phyloP scores from a whole-genome alignment of 2,113 vertebrate genomes.

The Amphiprion percula region DNA sequence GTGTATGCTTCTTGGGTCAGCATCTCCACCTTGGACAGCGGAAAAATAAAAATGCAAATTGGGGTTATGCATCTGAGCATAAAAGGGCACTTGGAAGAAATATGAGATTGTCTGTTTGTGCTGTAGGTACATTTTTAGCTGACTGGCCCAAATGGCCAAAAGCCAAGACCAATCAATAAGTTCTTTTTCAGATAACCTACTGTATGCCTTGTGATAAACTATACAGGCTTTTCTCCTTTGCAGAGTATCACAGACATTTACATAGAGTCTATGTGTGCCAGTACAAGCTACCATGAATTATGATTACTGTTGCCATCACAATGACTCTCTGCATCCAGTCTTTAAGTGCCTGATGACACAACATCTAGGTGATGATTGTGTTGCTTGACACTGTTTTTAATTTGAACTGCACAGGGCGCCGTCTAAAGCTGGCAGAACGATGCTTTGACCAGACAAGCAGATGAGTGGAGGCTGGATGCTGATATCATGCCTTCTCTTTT shows the following conservation, averaged over 20 bases:
- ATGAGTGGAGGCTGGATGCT: background rate
- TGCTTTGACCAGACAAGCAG: background rate
- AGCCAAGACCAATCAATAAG: slow-evolving; percentile 55
- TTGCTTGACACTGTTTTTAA: slow-evolving; percentile 1
- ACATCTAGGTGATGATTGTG: background rate
- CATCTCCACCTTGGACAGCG: background rate
- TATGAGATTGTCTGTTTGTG: slow-evolving; percentile 41
- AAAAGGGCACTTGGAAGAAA: slow-evolving; percentile 36
- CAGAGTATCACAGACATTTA: slow-evolving; percentile 13
- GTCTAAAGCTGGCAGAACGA: background rate
- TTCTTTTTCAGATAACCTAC: slow-evolving; percentile 32
- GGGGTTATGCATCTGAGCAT: slow-evolving; percentile 32
- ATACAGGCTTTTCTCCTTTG: slow-evolving; percentile 7
- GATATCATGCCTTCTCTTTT: background rate
- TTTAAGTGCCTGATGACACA: background rate
- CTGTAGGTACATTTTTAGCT: slow-evolving; percentile 48
- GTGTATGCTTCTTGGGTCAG: background rate
- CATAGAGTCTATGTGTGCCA: slow-evolving; percentile 6
- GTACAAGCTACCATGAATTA: background rate
- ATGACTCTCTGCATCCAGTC: background rate
- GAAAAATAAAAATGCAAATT: slow-evolving; percentile 37
- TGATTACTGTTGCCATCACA: background rate
- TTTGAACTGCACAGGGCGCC: background rate
- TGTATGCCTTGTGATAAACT: slow-evolving; percentile 29
- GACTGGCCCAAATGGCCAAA: slow-evolving; percentile 40